Evolutionary conservation across 92 coral and sea anemone species (phyloP), one percentile per base, ranked within the genome.

Genomic region (Pocillopora meandrina): DNA sequence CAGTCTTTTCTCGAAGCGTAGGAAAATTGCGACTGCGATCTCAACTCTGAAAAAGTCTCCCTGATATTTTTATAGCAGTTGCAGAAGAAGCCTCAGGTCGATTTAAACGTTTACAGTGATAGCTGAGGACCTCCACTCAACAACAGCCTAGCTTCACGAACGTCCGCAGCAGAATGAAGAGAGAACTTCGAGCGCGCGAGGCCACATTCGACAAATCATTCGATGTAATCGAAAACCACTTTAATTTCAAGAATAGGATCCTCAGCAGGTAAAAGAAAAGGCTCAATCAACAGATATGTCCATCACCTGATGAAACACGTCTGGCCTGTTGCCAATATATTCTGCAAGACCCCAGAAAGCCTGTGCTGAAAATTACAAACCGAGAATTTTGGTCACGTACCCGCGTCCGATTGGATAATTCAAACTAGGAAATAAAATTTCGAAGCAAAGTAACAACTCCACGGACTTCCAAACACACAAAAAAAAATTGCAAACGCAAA

Each of bases 401-500:
- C 6, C 52, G 23, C 23, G 33, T 2, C 18, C 57, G 23, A 60
- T 71, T 81, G 84, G 76, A 34, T 69, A 71, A 81, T 70, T 55
- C 26, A 57, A 33, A 56, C 36, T 0, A 12, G 61, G 61, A 71
- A 59, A 19, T 19, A 12, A 31, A 58, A 18, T 58, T 20, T 68
- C 0, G 8, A 13, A 34, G 35, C 2, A 9, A 5, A 13, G 20
- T n/a, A 71, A n/a, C 42, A 12, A 17, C 77, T 16, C 9, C 31
- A 59, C 8, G 7, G 10, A 69, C 77, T 26, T 26, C 31, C 31
- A 42, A 59, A 61, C 34, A 57, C 65, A 18, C 4, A 9, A 58
- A 56, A 59, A 60, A 15, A 81, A 81, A 34, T 1, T 59, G 85
- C 85, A 71, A 81, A 13, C 68, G 77, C 73, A 79, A 26, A 26